phyloP scores from a whole-genome alignment of 1,140 invertebrate species.

The Parapsyche elsis region DNA sequence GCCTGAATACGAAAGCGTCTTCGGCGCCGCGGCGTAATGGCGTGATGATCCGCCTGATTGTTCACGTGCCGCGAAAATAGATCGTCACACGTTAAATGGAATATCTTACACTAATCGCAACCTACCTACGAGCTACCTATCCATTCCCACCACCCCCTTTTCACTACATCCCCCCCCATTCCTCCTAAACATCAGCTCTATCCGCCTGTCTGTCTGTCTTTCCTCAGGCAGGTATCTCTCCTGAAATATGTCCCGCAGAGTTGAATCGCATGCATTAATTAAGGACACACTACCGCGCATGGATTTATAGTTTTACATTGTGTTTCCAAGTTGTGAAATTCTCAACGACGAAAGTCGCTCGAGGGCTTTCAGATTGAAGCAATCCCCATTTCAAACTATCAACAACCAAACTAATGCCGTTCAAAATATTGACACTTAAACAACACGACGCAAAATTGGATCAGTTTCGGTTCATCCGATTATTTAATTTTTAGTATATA shows the following conservation, averaged over 20 bases:
- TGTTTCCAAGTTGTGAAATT: background rate
- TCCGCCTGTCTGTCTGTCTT: background rate
- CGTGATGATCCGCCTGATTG: conserved; percentile 32
- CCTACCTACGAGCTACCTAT: background rate
- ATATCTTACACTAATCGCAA: conserved; percentile 35
- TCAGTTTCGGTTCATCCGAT: too few relatives aligned
- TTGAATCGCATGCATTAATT: conserved; percentile 10
- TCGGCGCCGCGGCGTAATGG: background rate
- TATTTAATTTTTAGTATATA: too few relatives aligned
- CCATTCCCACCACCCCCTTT: background rate
- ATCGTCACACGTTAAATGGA: conserved; percentile 32
- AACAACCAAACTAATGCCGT: too few relatives aligned
- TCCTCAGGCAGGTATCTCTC: background rate
- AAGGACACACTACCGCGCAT: background rate
- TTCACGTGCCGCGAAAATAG: conserved; percentile 35
- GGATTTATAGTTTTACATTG: conserved; percentile 16
- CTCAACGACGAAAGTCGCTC: too few relatives aligned
- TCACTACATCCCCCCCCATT: background rate
- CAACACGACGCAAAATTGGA: too few relatives aligned
- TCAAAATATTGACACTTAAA: too few relatives aligned
- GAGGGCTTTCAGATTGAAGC: too few relatives aligned
- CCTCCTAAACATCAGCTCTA: background rate
- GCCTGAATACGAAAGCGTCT: conserved; percentile 25
- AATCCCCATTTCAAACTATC: too few relatives aligned
- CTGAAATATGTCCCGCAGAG: background rate